Evolutionary conservation across 2,797 vertebrate genomes (phyloP), one percentile per base, ranked within the genome.

Genomic region (Channa striata): DNA sequence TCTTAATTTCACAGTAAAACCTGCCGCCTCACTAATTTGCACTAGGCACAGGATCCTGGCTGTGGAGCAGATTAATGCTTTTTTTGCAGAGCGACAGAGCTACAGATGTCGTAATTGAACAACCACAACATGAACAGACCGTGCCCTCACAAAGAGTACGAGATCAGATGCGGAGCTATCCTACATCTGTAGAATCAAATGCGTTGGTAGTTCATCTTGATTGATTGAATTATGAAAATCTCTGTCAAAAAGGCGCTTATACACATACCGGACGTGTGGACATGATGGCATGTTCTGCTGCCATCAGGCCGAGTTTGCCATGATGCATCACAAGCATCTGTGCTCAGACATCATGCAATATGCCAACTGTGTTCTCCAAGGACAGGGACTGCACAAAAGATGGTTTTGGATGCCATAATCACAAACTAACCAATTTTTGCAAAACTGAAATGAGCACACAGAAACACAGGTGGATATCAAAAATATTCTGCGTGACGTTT

Each of bases 281-380:
- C 14, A 44, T 10, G 12, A 53, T 1, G 53, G 10, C 33, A 68
- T 56, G 61, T 44, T 60, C 46, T 56, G 52, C 59, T 61, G 64
- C 40, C 37, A 56, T 66, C 17, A 46, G 69, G 69, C 49, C 36
- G n/a, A 58, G 21, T 54, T 59, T 65, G 48, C 52, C 50, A 59
- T 25, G 51, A 54, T 54, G 63, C 44, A 51, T 42, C 37, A 30
- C n/a, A 33, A 70, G 56, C 70, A 72, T 72, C 68, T 75, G 60
- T 62, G 60, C 62, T 51, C 56, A 58, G 20, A 58, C 16, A 56
- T 52, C 65, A 39, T 6, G 53, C 66, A 59, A 51, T 17, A 1
- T 25, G 64, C 68, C 72, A 68, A 9, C 33, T n/a, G 2, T 13
- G 43, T 39, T 73, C 47, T 66, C 54, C 34, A 9, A 19, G 54